These are phyloP conservation scores for Camponotus vicinus DNA, from an alignment of 1,140 invertebrate genomes.

Conservation along the genomic window DNA sequence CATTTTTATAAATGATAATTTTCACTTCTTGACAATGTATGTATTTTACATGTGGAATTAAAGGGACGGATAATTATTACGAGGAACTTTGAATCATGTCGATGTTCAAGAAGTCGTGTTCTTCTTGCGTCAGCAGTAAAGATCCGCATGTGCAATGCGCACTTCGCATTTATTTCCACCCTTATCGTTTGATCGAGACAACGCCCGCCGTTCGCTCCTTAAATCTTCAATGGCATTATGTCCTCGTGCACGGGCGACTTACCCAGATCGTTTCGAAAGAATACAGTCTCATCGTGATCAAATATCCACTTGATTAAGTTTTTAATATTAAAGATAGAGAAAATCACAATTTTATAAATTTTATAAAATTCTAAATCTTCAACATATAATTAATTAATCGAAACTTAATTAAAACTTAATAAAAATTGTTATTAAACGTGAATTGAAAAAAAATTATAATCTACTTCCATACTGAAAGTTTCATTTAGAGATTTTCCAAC, in stretches of 20 bases:
- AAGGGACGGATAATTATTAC: background rate
- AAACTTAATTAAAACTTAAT: too few species aligned
- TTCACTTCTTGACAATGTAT: background rate
- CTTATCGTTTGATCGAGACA: constrained; percentile 71
- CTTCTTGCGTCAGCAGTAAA: constrained; percentile 57
- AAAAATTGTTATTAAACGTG: too few species aligned
- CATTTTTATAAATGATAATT: background rate
- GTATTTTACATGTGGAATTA: background rate
- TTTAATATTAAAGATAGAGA: background rate
- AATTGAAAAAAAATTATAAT: too few species aligned
- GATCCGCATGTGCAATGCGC: constrained; percentile 44
- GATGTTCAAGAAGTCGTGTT: constrained; percentile 1
- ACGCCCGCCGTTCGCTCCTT: constrained; percentile 47
- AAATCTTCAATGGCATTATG: constrained; percentile 61
- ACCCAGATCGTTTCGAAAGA: constrained; percentile 39
- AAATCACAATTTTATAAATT: background rate
- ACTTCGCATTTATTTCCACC: constrained; percentile 68
- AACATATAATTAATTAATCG: too few species aligned
- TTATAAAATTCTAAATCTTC: too few species aligned
- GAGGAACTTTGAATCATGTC: background rate
- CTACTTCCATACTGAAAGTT: too few species aligned
- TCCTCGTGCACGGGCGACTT: constrained; percentile 19
- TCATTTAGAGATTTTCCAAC: too few species aligned
- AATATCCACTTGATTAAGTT: background rate
- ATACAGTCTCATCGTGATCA: constrained; percentile 10